Evolutionary conservation across 2,888 invertebrate genomes (phyloP).

Genomic region (Dasysyrphus tricinctus): DNA sequence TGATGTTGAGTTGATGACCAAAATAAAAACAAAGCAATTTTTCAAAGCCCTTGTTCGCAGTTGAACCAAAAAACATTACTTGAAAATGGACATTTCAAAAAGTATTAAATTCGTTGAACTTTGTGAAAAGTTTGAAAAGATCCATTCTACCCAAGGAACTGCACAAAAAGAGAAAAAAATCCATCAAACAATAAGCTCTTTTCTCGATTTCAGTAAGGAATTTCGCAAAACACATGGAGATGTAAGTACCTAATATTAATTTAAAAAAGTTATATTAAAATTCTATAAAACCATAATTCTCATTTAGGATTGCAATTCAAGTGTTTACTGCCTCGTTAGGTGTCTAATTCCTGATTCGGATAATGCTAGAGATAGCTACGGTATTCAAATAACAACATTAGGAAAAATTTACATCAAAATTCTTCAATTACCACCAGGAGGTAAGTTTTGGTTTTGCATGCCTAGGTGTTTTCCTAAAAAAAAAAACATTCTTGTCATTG

Average conservation of each 20-base stretch:
- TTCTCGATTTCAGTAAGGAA: conserved; percentile 78
- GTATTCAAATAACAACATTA: conserved; percentile 91
- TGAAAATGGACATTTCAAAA: conserved; percentile 79
- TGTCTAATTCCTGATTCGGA: conserved; percentile 92
- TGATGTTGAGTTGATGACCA: too few species aligned
- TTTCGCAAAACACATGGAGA: conserved; percentile 76
- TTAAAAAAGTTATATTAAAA: not conserved
- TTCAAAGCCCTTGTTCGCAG: too few species aligned
- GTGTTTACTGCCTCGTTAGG: conserved; percentile 90
- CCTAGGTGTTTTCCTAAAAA: not conserved
- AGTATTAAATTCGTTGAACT: conserved; percentile 80
- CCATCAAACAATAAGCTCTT: conserved; percentile 80
- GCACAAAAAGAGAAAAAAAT: conserved; percentile 79
- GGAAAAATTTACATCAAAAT: conserved; percentile 89
- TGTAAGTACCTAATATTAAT: conserved; percentile 25
- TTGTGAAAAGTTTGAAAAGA: conserved; percentile 80
- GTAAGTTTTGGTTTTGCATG: conserved; percentile 79
- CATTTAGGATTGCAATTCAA: conserved; percentile 84
- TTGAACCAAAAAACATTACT: too few species aligned
- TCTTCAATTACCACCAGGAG: conserved; percentile 88
- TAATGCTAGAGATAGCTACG: conserved; percentile 91
- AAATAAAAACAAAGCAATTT: too few species aligned
- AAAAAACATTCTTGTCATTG: not conserved
- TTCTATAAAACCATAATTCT: conserved; percentile 29
- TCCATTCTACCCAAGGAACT: conserved; percentile 77